phyloP scores from a whole-genome alignment of 2,113 vertebrate genomes.

The Quiscalus mexicanus region DNA sequence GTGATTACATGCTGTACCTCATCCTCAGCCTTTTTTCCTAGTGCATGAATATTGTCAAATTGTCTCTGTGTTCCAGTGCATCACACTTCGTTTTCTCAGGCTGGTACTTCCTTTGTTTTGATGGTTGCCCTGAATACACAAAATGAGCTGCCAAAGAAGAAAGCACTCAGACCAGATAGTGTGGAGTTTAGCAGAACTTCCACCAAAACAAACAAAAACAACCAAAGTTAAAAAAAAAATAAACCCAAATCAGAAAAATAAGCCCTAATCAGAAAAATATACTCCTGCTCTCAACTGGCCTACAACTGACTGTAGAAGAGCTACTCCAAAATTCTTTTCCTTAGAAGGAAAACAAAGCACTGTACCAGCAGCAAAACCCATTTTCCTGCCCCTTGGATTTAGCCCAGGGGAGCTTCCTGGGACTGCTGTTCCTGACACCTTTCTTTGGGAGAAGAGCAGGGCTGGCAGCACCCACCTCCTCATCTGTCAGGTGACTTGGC shows the following conservation, averaged over 20 bases:
- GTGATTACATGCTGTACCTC: slow-evolving; percentile 8
- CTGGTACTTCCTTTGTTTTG: slow-evolving; percentile 20
- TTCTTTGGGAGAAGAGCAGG: neutral
- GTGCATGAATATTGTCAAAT: neutral
- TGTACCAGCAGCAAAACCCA: neutral
- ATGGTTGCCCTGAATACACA: neutral
- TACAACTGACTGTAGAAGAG: neutral
- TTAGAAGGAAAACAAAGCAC: neutral
- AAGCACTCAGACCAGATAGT: neutral
- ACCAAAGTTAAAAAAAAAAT: neutral
- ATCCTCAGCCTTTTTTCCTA: neutral
- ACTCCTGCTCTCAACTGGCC: neutral
- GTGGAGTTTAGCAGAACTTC: neutral
- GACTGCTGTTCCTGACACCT: neutral
- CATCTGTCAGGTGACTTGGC: neutral
- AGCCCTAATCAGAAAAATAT: neutral
- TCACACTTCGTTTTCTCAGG: slow-evolving; percentile 11
- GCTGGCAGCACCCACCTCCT: neutral
- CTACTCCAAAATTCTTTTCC: neutral
- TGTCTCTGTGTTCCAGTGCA: neutral
- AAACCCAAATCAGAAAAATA: neutral
- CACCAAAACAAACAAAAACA: neutral
- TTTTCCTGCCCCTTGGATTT: neutral
- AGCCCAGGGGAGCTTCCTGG: neutral
- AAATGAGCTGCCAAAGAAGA: neutral